Conservation (phyloP, 2,797 vertebrate species). For the Semaprochilodus insignis region DNA sequence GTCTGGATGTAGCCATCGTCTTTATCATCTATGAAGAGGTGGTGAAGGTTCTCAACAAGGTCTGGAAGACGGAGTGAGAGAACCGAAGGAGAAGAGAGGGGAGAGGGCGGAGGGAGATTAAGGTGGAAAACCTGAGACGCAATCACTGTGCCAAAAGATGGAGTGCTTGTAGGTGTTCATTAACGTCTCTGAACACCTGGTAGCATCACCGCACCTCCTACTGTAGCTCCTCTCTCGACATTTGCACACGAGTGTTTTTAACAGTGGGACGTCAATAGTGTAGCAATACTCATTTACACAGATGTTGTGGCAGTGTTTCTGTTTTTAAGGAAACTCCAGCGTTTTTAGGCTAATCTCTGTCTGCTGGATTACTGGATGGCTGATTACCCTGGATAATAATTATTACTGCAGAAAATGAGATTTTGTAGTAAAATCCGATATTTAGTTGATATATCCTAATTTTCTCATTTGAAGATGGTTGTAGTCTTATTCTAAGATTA, state of each 20-base stretch:
- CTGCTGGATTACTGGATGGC: not conserved
- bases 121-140: constrained; percentile 3
- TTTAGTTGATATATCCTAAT: too few relatives aligned
- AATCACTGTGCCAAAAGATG: constrained; percentile 22
- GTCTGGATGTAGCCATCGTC: constrained; percentile 93
- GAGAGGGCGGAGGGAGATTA: not conserved
- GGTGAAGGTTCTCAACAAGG: constrained; percentile 90
- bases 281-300: not conserved
- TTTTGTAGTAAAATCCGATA: too few relatives aligned
- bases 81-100: constrained; percentile 35
- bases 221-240: not conserved
- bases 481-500: too few relatives aligned
- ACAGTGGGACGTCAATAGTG: not conserved
- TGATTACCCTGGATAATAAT: not conserved
- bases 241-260: constrained; percentile 12
- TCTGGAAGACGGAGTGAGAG: constrained; percentile 88
- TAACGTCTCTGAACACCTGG: not conserved
- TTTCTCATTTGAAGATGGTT: too few relatives aligned
- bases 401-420: too few relatives aligned
- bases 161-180: not conserved
- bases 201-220: not conserved
- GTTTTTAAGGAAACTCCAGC: not conserved
- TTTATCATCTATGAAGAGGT: constrained; percentile 97
- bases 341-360: not conserved
- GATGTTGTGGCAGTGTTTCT: not conserved